A percentile compares a stretch with the other conserved stretches of the same genome.
Conservation (phyloP, 2,888 invertebrate genomes). For the Conistra vaccinii region DNA sequence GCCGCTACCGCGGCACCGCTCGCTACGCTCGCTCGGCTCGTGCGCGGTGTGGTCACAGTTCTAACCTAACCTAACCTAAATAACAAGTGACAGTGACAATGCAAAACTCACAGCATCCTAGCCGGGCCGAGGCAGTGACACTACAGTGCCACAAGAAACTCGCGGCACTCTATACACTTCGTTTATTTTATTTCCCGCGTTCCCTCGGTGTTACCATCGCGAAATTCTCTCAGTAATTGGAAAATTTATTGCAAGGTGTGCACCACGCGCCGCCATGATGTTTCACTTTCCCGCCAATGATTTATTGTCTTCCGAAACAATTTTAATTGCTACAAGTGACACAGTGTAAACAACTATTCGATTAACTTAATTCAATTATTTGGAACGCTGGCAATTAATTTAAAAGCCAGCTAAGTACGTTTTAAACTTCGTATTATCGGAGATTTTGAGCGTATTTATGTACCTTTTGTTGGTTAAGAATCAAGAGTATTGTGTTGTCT, state of each 20-base stretch:
- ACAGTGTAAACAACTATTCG: slow-evolving; percentile 91
- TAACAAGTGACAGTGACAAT: no score
- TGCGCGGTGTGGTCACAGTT: no score
- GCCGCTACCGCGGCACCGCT: no score
- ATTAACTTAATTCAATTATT: slow-evolving; percentile 90
- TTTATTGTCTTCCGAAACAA: slow-evolving; percentile 89
- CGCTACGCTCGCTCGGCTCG: no score
- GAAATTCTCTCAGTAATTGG: slow-evolving; percentile 88
- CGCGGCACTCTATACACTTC: no score
- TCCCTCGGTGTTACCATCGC: slow-evolving; percentile 80
- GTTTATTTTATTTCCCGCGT: slow-evolving; percentile 82
- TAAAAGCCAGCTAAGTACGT: slow-evolving; percentile 80
- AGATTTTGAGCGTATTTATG: slow-evolving; percentile 67
- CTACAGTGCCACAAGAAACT: no score
- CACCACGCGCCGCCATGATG: slow-evolving; percentile 85
- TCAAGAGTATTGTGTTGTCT: background rate
- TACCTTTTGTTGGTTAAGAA: slow-evolving; percentile 57
- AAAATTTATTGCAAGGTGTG: slow-evolving; percentile 90
- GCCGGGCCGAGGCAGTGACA: no score
- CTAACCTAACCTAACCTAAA: no score
- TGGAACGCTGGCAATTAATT: slow-evolving; percentile 84
- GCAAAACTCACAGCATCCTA: no score
- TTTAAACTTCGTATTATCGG: slow-evolving; percentile 67
- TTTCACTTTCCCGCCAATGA: slow-evolving; percentile 90
- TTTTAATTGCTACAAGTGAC: slow-evolving; percentile 90